Evolutionary conservation across 23 tunicate genomes (phyloP).

Genomic region (Botrylloides violaceus): DNA sequence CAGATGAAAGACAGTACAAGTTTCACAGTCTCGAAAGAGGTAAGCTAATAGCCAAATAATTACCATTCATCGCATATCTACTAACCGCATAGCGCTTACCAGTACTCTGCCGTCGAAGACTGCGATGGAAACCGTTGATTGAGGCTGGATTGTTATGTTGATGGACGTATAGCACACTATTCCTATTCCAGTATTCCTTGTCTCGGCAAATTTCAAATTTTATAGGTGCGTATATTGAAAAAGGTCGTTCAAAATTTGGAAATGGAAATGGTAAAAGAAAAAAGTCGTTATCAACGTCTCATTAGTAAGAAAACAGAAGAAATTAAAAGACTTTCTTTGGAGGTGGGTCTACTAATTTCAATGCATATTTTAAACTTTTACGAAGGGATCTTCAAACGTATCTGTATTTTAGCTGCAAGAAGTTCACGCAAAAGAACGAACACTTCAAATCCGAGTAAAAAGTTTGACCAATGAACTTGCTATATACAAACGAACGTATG

Average conservation of each 20-base stretch:
- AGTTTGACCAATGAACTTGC: constrained; percentile 87
- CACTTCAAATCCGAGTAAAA: constrained; percentile 74
- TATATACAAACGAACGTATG: constrained; percentile 73
- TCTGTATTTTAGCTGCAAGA: constrained; percentile 42
- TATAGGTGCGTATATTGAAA: constrained; percentile 68
- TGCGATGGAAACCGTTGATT: no score
- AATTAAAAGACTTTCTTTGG: constrained; percentile 45
- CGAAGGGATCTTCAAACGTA: neutral
- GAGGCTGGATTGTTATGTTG: neutral
- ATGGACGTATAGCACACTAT: neutral
- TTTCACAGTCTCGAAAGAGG: constrained; percentile 60
- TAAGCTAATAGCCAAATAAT: no score
- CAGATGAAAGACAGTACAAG: constrained; percentile 44
- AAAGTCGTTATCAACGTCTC: constrained; percentile 60
- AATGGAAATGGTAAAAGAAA: constrained; percentile 83
- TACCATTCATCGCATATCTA: no score
- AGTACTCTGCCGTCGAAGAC: no score
- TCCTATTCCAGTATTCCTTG: neutral
- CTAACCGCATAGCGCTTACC: no score
- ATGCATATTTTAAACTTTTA: no score
- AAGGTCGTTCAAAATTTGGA: constrained; percentile 88
- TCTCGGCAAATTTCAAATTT: neutral
- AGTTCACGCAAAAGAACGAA: constrained; percentile 59
- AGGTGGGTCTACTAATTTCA: no score
- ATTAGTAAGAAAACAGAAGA: constrained; percentile 73